Evolutionary conservation across 2,797 vertebrate species (phyloP), one percentile per base, ranked within the genome.

Genomic region (Spondyliosoma cantharus): DNA sequence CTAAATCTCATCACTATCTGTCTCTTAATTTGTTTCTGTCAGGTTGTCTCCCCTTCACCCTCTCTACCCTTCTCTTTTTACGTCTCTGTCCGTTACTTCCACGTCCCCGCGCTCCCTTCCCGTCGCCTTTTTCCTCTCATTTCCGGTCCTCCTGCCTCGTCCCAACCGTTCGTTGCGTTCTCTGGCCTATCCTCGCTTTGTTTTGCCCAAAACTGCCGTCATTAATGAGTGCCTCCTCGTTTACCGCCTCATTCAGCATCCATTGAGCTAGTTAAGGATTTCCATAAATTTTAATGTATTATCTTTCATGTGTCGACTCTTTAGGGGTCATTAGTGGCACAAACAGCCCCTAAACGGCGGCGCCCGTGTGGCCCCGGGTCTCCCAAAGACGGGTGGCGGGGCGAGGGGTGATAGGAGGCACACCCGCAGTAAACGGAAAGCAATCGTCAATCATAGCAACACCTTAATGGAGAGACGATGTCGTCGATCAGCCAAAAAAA

Each of bases 201-300:
- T 15, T 59, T 32, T 0, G 2, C 57, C 63, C 61, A 71, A 80
- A 86, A 77, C 80, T 74, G 27, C 74, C 67, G 73, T 86, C 89
- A 87, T 89, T 89, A 89, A 85, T 62, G 78, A 91, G 86, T 63
- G 70, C 74, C 71, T 89, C 85, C 90, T 86, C 84, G 87, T 93
- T 93, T 84, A 85, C 78, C 76, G 75, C 79, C 73, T 86, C 89
- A 90, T 93, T 93, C 91, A 84, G 85, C 86, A 86, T 87, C 83
- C 80, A 87, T 90, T 89, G 79, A 86, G 89, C 90, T 93, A 93
- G 94, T 94, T 91, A 92, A 86, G 88, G 92, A 93, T 93, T 95
- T 95, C 87, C 93, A 93, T 94, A 92, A 87, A 94, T 95, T 93
- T 93, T 82, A 91, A 94, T 93, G 85, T 76, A 91, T 95, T 93